phyloP scores from a whole-genome alignment of 1,140 invertebrate species.

The Caerostris darwini region DNA sequence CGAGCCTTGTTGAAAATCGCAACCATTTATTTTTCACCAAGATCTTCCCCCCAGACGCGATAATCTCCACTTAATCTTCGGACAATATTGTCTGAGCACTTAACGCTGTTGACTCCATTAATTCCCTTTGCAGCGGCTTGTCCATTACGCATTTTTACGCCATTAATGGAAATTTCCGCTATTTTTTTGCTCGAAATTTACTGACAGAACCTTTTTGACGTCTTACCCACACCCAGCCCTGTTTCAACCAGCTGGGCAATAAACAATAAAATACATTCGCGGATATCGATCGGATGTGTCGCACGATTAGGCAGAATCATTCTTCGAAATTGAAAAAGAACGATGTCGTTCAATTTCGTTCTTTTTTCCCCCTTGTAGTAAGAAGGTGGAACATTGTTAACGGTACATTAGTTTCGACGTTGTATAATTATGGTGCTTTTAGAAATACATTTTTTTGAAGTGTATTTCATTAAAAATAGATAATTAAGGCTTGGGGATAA shows the following conservation, averaged over 20 bases:
- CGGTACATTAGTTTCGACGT: slow-evolving; percentile 36
- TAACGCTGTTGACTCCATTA: slow-evolving; percentile 50
- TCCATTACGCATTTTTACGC: slow-evolving; percentile 53
- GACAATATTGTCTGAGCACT: slow-evolving; percentile 35
- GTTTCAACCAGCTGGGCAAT: neutral
- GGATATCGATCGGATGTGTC: slow-evolving; percentile 26
- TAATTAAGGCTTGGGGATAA: neutral
- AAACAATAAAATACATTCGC: neutral
- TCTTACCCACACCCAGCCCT: neutral
- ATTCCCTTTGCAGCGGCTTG: neutral
- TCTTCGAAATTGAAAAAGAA: slow-evolving; percentile 49
- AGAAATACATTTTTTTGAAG: neutral
- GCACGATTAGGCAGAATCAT: slow-evolving; percentile 39
- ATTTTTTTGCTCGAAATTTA: neutral
- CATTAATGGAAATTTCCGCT: neutral
- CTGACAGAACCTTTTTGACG: neutral
- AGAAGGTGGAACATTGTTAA: neutral
- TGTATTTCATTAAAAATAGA: neutral
- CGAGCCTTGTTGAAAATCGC: neutral
- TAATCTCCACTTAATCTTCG: slow-evolving; percentile 39
- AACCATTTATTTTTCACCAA: neutral
- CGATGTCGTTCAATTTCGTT: slow-evolving; percentile 24
- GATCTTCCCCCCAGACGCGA: neutral
- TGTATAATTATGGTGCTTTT: neutral
- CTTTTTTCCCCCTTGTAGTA: neutral